Conservation (phyloP, 2,113 vertebrate genomes). For the Pitta sordida region DNA sequence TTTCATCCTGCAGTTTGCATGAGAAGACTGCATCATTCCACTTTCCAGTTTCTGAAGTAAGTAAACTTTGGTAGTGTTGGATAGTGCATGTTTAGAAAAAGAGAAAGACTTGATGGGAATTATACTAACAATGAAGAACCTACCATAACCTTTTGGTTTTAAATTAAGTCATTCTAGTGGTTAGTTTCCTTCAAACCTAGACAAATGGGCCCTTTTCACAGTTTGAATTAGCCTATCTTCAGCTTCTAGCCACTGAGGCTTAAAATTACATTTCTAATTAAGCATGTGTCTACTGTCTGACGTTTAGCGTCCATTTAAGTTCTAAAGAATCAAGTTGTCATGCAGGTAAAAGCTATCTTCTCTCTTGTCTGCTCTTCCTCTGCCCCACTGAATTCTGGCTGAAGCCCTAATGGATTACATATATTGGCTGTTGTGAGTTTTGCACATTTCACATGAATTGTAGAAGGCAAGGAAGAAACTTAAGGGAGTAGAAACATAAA, state of each 20-base stretch:
- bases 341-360: not conserved
- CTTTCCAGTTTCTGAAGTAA: not conserved
- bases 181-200: not conserved
- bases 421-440: not conserved
- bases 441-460: not conserved
- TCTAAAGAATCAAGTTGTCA: not conserved
- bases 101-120: not conserved
- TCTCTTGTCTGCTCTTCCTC: not conserved
- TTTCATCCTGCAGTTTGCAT: not conserved
- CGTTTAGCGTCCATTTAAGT: not conserved
- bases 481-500: not conserved
- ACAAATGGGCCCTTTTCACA: not conserved
- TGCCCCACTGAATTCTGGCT: not conserved
- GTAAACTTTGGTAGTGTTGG: not conserved
- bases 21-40: not conserved
- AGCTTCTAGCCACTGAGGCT: not conserved
- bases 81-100: not conserved
- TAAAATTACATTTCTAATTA: not conserved
- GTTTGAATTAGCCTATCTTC: not conserved
- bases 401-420: not conserved
- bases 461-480: not conserved
- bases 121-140: not conserved
- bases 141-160: not conserved
- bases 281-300: not conserved
- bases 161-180: not conserved